A percentile compares a stretch with the other conserved stretches of the same genome.
Evolutionary conservation across 2,113 vertebrate species (phyloP).

Genomic region (Cyprinodon brontotheroides): DNA sequence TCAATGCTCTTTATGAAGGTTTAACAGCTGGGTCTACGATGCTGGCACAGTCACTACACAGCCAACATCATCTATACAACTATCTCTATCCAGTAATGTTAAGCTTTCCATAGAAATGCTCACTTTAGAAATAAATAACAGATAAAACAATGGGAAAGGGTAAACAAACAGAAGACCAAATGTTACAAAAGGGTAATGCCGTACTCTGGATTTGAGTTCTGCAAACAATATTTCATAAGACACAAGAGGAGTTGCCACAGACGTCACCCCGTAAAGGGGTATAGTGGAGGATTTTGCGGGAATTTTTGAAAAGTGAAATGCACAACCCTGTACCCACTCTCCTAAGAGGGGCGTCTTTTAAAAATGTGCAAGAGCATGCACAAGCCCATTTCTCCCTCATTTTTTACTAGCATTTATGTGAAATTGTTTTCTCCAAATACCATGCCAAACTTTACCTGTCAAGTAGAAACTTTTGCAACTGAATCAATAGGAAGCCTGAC

Average conservation of each 20-base stretch:
- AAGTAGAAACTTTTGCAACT: too few species aligned
- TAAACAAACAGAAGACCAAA: neutral
- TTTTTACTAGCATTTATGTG: too few species aligned
- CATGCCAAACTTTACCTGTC: too few species aligned
- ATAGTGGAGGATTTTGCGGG: too few species aligned
- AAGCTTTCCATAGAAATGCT: neutral
- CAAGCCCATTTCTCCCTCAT: too few species aligned
- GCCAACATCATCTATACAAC: neutral
- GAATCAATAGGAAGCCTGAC: too few species aligned
- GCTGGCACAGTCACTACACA: neutral
- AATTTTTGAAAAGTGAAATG: too few species aligned
- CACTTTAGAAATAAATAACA: neutral
- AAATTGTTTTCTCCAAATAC: too few species aligned
- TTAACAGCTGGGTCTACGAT: neutral
- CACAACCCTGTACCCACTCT: too few species aligned
- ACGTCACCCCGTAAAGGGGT: neutral
- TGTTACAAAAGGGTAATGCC: neutral
- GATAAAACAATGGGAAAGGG: neutral
- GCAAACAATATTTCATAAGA: neutral
- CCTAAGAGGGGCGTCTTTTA: too few species aligned
- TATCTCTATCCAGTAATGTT: neutral
- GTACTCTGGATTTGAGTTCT: neutral
- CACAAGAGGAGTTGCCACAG: neutral
- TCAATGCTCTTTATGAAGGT: neutral
- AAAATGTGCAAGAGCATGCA: too few species aligned